phyloP scores from a whole-genome alignment of 2,888 invertebrate species.

The Cheilosia pagana region DNA sequence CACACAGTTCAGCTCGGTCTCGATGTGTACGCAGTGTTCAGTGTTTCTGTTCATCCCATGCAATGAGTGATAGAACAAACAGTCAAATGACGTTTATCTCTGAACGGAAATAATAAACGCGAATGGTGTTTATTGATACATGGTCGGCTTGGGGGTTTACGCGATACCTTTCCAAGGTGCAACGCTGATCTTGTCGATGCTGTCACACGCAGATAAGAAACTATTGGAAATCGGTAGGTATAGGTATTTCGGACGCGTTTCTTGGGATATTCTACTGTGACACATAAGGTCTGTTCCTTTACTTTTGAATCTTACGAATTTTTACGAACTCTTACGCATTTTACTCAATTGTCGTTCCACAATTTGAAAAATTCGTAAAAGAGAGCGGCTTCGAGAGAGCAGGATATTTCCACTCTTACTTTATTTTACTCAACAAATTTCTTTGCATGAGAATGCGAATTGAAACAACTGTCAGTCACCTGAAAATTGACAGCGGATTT shows the following conservation, averaged over 20 bases:
- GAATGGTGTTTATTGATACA: conserved; percentile 47
- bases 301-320: too few species aligned
- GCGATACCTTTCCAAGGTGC: conserved; percentile 43
- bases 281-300: too few species aligned
- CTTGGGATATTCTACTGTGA: neutral
- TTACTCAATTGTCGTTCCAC: too few species aligned
- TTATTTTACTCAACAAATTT: too few species aligned
- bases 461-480: too few species aligned
- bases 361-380: too few species aligned
- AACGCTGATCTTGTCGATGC: conserved; percentile 69
- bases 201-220: conserved; percentile 63
- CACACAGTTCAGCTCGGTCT: conserved; percentile 26
- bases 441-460: too few species aligned
- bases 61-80: conserved; percentile 65
- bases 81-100: conserved; percentile 63
- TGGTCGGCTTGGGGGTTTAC: conserved; percentile 33
- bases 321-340: too few species aligned
- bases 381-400: too few species aligned
- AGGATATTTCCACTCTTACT: too few species aligned
- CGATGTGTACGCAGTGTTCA: conserved; percentile 16
- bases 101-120: conserved; percentile 69
- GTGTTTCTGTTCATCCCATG: conserved; percentile 49
- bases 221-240: conserved; percentile 36
- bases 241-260: neutral
- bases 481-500: too few species aligned